Evolutionary conservation across 1,140 invertebrate genomes (phyloP), one percentile per base, ranked within the genome.

Genomic region (Aphidius ervi): DNA sequence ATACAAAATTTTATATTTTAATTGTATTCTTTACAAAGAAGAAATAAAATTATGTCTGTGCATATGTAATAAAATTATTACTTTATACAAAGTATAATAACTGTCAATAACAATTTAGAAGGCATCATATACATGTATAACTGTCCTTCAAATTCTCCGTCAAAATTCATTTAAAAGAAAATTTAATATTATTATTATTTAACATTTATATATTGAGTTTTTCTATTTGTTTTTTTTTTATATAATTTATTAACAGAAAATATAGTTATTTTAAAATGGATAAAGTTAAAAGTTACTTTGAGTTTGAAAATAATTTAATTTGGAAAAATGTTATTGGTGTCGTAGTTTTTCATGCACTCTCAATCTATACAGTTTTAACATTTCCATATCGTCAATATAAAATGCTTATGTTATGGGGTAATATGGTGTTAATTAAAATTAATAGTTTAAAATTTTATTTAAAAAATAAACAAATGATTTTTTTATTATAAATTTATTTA

Each of bases 291-390:
- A 37, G 46, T 31, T 53, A 16, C 31, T 63, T 61, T 20, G 20
- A 55, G 41, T 67, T 69, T 46, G 41, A 75, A 45, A 75, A 77
- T 0, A 70, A 74, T 0, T 65, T 80, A 3, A 77, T 77, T 53
- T 81, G 79, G 78, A 65, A 68, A 43, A 80, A 80, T 70, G 71
- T 79, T 48, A 75, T 80, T 45, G 69, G 70, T 62, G 78, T 80
- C 37, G 69, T 63, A 23, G 42, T 76, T 20, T 63, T 74, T 23
- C 77, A 80, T 50, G 47, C 79, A 2, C 59, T 66, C 7, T 63
- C 67, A 5, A 0, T 73, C 0, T 50, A 70, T 23, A 64, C 65
- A 42, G 31, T 77, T 9, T 0, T 67, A 9, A 59, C 56, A 23
- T 73, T 59, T 63, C 46, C 56, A 20, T 46, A 55, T 39, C 16